Base-by-base conservation (phyloP, 1,140 invertebrate genomes). In the Pararge aegeria region DNA sequence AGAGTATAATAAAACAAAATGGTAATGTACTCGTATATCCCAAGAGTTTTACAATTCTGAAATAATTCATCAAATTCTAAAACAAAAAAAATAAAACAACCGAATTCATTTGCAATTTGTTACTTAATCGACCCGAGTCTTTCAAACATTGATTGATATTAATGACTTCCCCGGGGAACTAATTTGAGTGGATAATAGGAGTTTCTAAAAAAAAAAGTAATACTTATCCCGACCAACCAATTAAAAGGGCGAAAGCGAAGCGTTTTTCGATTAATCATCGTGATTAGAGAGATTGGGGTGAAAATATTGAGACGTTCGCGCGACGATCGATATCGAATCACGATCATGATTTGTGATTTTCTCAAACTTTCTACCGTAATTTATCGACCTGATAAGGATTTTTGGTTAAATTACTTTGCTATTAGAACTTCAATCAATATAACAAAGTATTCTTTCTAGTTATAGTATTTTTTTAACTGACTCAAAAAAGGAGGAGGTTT, bases 121-220 rank as follows among this genome's bases (percentile, higher is more conserved):
- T 66, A 64, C 66, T 73, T 64, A 65, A 56, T 49, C 24, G 7
- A 24, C 61, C 59, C 30, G 12, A 66, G 68, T 62, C 65, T 64
- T 68, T 69, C 59, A 68, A 68, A 71, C 64, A 54, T 67, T 75
- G 72, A 75, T 75, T 68, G 67, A 75, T 68, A 71, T 68, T 68
- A 68, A 68, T 68, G 66, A 68, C 66, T 64, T 68, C 61, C 57
- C 60, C 13, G 51, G 66, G 59, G 62, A 68, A 68, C 66, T 68
- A 68, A 68, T 68, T 68, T 64, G 66, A 68, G 61, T 64, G 66
- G 66, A 68, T 68, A 68, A 68, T 68, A 68, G 66, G 50, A 60
- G 40, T 68, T 61, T 58, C 49, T 4, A 9, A 30, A 60, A 56
- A 66, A 67, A 67, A 67, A 67, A 66, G 64, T 61, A 62, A 66